Evolutionary conservation across 2,888 invertebrate species (phyloP), one percentile per base, ranked within the genome.

Genomic region (Brachyptera risi): DNA sequence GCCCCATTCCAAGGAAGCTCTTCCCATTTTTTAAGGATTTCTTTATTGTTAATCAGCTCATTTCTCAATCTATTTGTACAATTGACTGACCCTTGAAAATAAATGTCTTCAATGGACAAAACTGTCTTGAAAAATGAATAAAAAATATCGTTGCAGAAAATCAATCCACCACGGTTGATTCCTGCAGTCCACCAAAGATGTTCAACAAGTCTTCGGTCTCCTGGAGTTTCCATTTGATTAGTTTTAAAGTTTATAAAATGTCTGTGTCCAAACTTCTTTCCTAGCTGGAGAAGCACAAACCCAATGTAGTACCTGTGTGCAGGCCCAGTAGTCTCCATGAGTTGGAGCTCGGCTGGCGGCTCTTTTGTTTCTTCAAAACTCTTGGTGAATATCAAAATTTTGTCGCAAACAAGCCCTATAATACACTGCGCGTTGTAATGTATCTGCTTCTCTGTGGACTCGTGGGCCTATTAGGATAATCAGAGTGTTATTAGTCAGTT

Each of bases 321-420:
- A 54, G 60, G 26, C 27, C 31, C 44, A 15, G 44, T 56, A 27
- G 60, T 54, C n/a, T n/a, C n/a, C n/a, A n/a, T n/a, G n/a, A n/a
- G n/a, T n/a, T n/a, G n/a, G n/a, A n/a, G n/a, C n/a, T n/a, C n/a
- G n/a, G n/a, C n/a, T n/a, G n/a, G n/a, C n/a, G n/a, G n/a, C n/a
- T n/a, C n/a, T 51, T 38, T 13, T 38, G 38, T 15, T 3, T 3
- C 38, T 13, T 11, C 13, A 3, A 38, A 13, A 3, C 15, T 15
- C 13, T 13, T 38, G n/a, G 38, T 15, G n/a, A 38, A 5, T 3
- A 38, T 15, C 3, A 38, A 13, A 5, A 38, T 38, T 38, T 38
- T 38, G 38, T 38, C 13, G 13, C 38, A 38, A 15, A 38, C n/a
- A 15, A 38, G n/a, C 13, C 38, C n/a, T 11, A 38, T 13, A 13